Evolutionary conservation across 2,113 vertebrate species (phyloP).

Genomic region (Tauraco erythrolophus): DNA sequence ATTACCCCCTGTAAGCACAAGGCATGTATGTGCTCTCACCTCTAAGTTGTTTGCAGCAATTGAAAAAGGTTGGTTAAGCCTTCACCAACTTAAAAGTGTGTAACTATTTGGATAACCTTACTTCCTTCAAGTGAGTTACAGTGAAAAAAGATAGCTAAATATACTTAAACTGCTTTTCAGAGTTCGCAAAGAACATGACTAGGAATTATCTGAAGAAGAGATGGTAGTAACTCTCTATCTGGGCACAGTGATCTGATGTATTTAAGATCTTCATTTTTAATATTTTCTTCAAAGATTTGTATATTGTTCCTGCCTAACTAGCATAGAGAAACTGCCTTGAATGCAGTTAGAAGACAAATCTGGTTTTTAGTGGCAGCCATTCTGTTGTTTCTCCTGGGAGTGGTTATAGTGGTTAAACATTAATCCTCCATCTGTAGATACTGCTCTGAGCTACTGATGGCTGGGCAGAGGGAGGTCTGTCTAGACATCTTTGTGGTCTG

Average conservation of each 20-base stretch:
- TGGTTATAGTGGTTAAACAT: neutral
- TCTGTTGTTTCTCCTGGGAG: neutral
- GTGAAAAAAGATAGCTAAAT: neutral
- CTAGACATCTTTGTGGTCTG: neutral
- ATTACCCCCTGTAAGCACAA: neutral
- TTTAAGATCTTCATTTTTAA: neutral
- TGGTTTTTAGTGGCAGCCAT: neutral
- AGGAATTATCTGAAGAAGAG: neutral
- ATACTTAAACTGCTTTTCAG: neutral
- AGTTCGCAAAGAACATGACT: neutral
- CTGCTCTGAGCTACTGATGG: neutral
- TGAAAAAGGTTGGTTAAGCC: neutral
- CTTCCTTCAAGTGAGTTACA: neutral
- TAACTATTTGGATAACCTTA: neutral
- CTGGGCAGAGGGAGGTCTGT: neutral
- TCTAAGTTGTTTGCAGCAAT: neutral
- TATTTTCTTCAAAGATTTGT: neutral
- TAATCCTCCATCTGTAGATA: neutral
- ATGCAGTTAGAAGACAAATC: neutral
- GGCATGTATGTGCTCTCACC: accelerated
- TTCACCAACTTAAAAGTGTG: neutral
- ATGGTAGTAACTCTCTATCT: neutral
- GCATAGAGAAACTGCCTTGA: neutral
- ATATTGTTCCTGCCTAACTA: neutral
- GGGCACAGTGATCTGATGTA: neutral